Evolutionary conservation across 2,797 vertebrate genomes (phyloP).

Genomic region (Enteromius afrohamiltoni): DNA sequence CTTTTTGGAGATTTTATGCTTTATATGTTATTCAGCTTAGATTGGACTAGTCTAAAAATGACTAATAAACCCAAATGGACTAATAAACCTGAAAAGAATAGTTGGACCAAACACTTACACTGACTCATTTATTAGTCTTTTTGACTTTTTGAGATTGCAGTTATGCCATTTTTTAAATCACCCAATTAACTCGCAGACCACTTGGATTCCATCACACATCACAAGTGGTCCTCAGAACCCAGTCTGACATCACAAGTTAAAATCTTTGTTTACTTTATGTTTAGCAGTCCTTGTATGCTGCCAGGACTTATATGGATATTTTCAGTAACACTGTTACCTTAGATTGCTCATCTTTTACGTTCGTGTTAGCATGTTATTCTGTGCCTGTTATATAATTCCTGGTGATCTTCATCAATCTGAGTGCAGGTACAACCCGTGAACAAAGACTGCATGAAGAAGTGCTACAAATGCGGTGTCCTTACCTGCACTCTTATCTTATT

Average conservation of each 20-base stretch:
- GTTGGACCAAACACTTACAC: neutral
- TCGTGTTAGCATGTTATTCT: conserved; percentile 63
- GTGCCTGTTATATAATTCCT: conserved; percentile 70
- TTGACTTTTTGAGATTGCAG: neutral
- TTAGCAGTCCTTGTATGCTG: neutral
- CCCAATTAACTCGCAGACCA: neutral
- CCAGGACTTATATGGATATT: neutral
- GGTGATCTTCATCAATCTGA: conserved; percentile 65
- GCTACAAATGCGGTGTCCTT: conserved; percentile 9
- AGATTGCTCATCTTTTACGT: conserved; percentile 60
- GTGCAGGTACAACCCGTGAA: conserved; percentile 63
- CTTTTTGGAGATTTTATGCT: neutral
- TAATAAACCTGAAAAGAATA: neutral
- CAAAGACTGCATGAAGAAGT: conserved; percentile 19
- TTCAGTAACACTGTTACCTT: neutral
- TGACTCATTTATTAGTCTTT: neutral
- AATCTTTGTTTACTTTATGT: neutral
- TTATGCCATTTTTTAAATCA: neutral
- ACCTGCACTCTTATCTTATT: neutral
- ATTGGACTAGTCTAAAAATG: neutral
- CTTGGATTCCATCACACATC: neutral
- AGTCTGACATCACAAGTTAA: neutral
- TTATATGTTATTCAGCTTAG: neutral
- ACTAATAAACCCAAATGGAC: neutral
- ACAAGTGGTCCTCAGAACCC: neutral